Base-by-base conservation (phyloP, 2,797 vertebrate species). In the Naso thynnoides region DNA sequence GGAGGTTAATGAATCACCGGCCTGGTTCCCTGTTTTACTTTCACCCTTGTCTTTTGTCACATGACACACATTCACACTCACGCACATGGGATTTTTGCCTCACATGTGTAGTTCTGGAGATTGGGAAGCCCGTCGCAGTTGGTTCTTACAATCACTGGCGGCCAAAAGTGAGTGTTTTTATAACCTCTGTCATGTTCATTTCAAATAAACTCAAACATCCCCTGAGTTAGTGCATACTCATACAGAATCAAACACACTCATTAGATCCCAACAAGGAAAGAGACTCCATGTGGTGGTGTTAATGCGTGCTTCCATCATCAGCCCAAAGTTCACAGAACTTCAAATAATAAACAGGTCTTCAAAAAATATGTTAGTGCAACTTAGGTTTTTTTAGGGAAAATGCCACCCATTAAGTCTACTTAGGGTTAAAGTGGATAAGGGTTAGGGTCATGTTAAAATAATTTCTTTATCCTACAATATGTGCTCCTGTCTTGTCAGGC, bases 1-100 rank as follows among this genome's bases (percentile, higher is more conserved):
- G 56, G 78, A 88, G 86, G 84, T 79, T 86, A 89, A 89, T 87
- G 88, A 90, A 87, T 89, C 86, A 64, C 70, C 58, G 26, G 53
- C 68, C 71, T 56, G 61, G 64, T 86, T 77, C 72, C 63, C 76
- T 84, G 84, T 70, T 83, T 78, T 60, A 73, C 74, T 62, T 83
- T 81, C 71, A 73, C 81, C 82, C 60, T 80, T 78, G 54, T 53
- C 77, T 78, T 83, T 74, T 83, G 78, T 86, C 85, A 84, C 82
- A 77, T 26, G 33, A 6, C 69, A 29, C 21, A 31, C 41, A 54
- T 10, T 29, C 58, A 57, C 64, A n/a, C 29, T 8, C 26, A 2
- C 53, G 6, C 39, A 58, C 26, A 1, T 23, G 11, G 56, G 53
- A 9, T 70, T n/a, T 33, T 24, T 60, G 53, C 39, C 47, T 47